phyloP scores from a whole-genome alignment of 2,888 invertebrate genomes.

The Eumerus sabulonum region DNA sequence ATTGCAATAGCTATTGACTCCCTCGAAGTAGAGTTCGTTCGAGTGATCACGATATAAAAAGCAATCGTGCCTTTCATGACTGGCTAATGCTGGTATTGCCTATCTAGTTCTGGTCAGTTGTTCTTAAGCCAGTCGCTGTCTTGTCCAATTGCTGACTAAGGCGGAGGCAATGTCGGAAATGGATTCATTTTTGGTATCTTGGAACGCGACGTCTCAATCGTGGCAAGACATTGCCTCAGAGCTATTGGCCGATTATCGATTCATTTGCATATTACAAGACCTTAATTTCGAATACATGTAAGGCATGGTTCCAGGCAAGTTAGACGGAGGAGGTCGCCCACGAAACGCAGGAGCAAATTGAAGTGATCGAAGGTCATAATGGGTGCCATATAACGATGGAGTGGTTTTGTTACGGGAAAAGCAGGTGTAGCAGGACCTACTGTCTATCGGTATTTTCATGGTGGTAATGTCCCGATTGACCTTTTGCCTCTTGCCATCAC shows the following conservation, averaged over 20 bases:
- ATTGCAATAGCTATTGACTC: constrained; percentile 43
- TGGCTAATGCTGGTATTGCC: too few species aligned
- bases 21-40: constrained; percentile 35
- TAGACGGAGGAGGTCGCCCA: too few species aligned
- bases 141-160: constrained; percentile 40
- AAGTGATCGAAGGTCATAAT: too few species aligned
- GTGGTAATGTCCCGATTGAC: constrained; percentile 41
- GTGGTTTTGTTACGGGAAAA: neutral
- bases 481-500: constrained; percentile 48
- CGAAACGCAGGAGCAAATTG: too few species aligned
- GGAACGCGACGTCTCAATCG: constrained; percentile 33
- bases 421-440: constrained; percentile 39
- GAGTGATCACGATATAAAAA: constrained; percentile 10
- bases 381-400: too few species aligned
- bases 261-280: constrained; percentile 66
- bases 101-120: too few species aligned
- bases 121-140: constrained; percentile 41
- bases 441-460: constrained; percentile 29
- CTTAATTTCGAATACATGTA: constrained; percentile 55
- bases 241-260: constrained; percentile 60
- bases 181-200: constrained; percentile 43
- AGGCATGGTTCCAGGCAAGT: too few species aligned
- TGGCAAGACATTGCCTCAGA: constrained; percentile 46
- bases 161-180: constrained; percentile 53
- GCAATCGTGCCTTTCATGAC: too few species aligned